Evolutionary conservation across 1,140 invertebrate species (phyloP).

Genomic region (Drosophila lowei): DNA sequence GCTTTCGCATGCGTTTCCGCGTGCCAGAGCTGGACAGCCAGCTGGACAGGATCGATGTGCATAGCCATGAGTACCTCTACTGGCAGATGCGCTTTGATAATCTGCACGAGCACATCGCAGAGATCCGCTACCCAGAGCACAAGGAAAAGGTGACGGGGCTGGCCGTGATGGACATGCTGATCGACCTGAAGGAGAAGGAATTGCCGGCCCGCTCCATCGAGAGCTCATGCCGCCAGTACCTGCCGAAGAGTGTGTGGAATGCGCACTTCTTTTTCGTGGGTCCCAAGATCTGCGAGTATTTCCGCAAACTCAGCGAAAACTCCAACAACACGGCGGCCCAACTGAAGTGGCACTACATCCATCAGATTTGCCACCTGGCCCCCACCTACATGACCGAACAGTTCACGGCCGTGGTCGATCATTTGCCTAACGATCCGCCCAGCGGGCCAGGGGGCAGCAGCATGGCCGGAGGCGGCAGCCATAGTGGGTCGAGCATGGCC

Average conservation of each 20-base stretch:
- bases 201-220: constrained; percentile 87
- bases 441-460: constrained; percentile 9
- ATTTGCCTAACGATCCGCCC: constrained; percentile 63
- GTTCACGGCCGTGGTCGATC: constrained; percentile 86
- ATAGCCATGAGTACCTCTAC: constrained; percentile 93
- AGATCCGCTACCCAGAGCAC: constrained; percentile 89
- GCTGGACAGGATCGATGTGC: constrained; percentile 87
- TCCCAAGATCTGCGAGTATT: constrained; percentile 88
- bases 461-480: constrained; percentile 10
- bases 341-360: constrained; percentile 90
- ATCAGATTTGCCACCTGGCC: constrained; percentile 89
- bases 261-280: constrained; percentile 90
- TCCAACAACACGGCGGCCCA: constrained; percentile 85
- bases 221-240: constrained; percentile 90
- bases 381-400: constrained; percentile 92
- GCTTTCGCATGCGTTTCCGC: constrained; percentile 91
- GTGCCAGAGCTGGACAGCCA: constrained; percentile 85
- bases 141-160: constrained; percentile 90
- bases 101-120: constrained; percentile 89
- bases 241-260: constrained; percentile 90
- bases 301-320: constrained; percentile 86
- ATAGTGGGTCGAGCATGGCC: constrained; percentile 7
- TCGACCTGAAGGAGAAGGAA: constrained; percentile 89
- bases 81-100: constrained; percentile 92
- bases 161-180: constrained; percentile 93